These are phyloP conservation scores for Oscheius onirici DNA, from an alignment of 2,888 invertebrate species.

Conservation along the genomic window DNA sequence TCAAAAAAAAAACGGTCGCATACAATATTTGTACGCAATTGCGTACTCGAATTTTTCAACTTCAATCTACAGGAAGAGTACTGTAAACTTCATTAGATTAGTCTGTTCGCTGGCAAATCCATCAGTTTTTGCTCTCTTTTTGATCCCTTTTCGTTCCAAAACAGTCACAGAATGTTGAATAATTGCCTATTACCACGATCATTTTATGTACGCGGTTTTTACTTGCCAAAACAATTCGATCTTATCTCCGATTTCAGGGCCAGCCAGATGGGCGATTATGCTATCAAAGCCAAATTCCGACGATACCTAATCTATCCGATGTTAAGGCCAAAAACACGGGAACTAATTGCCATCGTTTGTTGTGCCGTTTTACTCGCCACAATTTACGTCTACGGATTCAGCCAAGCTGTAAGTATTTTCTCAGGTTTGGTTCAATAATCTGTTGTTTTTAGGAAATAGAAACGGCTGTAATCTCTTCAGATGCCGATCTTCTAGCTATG, in stretches of 20 bases:
- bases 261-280: constrained; percentile 16
- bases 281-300: background rate
- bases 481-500: background rate
- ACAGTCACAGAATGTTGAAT: no score
- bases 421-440: background rate
- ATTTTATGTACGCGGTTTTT: background rate
- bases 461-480: background rate
- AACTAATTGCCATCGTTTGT: constrained; percentile 1
- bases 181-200: background rate
- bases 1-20: no score
- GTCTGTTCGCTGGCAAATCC: background rate
- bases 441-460: background rate
- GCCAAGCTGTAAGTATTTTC: background rate
- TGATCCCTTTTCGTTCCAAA: background rate
- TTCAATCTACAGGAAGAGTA: background rate
- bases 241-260: constrained; percentile 23
- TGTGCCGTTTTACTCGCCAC: constrained; percentile 13
- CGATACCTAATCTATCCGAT: constrained; percentile 28
- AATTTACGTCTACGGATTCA: constrained; percentile 13
- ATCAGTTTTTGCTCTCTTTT: background rate
- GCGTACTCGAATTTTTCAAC: background rate
- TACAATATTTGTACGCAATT: background rate
- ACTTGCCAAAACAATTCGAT: background rate
- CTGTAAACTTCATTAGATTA: constrained; percentile 1
- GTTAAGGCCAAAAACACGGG: constrained; percentile 10